A percentile compares a stretch with the other conserved stretches of the same genome.
phyloP scores from a whole-genome alignment of 2,888 invertebrate genomes.

The Eucera pruinosa region DNA sequence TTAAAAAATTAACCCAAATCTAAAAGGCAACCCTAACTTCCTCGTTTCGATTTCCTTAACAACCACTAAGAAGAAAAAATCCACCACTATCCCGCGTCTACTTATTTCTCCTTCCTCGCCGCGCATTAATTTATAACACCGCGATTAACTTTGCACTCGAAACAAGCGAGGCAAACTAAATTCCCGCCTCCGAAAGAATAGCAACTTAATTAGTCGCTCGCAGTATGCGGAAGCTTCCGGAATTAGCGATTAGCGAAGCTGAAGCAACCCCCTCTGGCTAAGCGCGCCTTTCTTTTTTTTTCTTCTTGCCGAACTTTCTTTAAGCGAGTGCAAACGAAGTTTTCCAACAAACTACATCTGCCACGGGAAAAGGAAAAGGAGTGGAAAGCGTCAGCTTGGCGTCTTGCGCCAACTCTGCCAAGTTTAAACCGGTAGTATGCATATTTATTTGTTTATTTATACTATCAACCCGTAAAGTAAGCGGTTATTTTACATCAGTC shows the following conservation, averaged over 20 bases:
- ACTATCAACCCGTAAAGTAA: conserved; percentile 35
- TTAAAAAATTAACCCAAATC: too few relatives aligned
- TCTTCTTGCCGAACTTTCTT: conserved; percentile 43
- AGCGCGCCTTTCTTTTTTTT: too few relatives aligned
- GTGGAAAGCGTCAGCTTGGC: conserved; percentile 46
- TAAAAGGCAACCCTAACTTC: too few relatives aligned
- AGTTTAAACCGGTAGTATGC: conserved; percentile 41
- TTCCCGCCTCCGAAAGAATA: neutral
- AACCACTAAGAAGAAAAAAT: too few relatives aligned
- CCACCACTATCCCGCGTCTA: too few relatives aligned
- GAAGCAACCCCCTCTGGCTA: neutral
- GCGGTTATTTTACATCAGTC: conserved; percentile 36
- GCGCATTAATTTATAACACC: neutral
- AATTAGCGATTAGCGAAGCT: conserved; percentile 40
- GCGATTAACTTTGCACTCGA: neutral
- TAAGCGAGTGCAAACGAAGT: conserved; percentile 58
- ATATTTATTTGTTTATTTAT: conserved; percentile 46
- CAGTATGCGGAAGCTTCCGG: conserved; percentile 1
- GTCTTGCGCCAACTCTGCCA: conserved; percentile 5
- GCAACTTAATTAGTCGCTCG: conserved; percentile 2
- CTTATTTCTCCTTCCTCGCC: too few relatives aligned
- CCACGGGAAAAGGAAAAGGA: too few relatives aligned
- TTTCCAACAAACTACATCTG: conserved; percentile 52
- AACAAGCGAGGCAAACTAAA: neutral
- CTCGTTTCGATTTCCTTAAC: too few relatives aligned